These are phyloP conservation scores for Coremacera marginata DNA, from an alignment of 2,888 invertebrate species.

Conservation along the genomic window DNA sequence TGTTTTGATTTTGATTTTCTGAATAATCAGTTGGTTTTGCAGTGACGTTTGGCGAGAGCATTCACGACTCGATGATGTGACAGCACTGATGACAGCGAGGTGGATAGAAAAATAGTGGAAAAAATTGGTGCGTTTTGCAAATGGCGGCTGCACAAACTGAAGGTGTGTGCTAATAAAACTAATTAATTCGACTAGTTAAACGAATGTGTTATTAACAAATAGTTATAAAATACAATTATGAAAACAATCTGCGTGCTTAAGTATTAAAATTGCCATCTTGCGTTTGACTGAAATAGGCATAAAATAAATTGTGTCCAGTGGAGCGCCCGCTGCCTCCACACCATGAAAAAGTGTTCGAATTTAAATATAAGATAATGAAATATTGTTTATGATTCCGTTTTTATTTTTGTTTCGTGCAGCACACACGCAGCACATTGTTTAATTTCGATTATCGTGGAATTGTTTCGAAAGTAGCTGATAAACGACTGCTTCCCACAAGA, in stretches of 20 bases:
- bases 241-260: background rate
- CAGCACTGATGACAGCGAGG: constrained; percentile 31
- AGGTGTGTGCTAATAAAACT: constrained; percentile 11
- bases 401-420: background rate
- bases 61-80: constrained; percentile 18
- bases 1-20: constrained; percentile 26
- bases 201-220: background rate
- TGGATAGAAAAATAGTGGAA: constrained; percentile 15
- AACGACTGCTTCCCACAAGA: background rate
- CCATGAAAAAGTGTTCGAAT: too few relatives aligned
- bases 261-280: background rate
- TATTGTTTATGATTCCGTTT: constrained; percentile 25
- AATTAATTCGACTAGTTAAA: background rate
- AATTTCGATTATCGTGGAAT: background rate
- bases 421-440: background rate
- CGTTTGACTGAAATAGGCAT: background rate
- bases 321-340: background rate
- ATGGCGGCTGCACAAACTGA: constrained; percentile 37
- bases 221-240: background rate
- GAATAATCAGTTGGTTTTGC: constrained; percentile 32
- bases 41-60: constrained; percentile 18
- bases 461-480: constrained; percentile 1
- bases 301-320: background rate
- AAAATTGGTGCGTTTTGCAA: constrained; percentile 40
- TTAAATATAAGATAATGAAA: constrained; percentile 24